phyloP scores from a whole-genome alignment of 2,888 invertebrate species.

The Dugesia japonica region DNA sequence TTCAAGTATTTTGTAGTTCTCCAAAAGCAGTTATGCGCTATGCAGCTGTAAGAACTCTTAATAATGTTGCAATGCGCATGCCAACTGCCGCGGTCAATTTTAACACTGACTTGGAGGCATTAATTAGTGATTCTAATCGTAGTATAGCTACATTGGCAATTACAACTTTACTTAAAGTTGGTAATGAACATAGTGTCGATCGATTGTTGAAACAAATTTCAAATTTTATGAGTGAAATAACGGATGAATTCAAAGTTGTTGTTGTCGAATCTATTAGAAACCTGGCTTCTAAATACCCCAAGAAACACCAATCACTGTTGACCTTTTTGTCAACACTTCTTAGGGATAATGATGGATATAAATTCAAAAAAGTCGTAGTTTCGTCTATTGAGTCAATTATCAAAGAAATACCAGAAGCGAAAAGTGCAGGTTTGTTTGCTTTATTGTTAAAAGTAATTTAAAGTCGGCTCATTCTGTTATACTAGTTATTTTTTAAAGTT shows the following conservation, averaged over 20 bases:
- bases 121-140: conserved; percentile 89
- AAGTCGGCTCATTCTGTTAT: too few relatives aligned
- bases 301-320: conserved; percentile 85
- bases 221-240: conserved; percentile 90
- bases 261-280: conserved; percentile 73
- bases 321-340: conserved; percentile 90
- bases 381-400: conserved; percentile 92
- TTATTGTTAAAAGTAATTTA: too few relatives aligned
- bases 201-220: conserved; percentile 98
- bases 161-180: conserved; percentile 77
- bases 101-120: conserved; percentile 85
- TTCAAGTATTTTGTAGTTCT: conserved; percentile 91
- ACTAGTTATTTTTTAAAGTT: too few relatives aligned
- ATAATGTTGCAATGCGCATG: conserved; percentile 71
- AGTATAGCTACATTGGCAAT: conserved; percentile 87
- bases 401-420: conserved; percentile 90
- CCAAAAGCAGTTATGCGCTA: conserved; percentile 58
- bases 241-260: conserved; percentile 96
- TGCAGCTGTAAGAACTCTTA: conserved; percentile 35
- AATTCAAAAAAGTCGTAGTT: conserved; percentile 93
- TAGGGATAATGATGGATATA: conserved; percentile 80
- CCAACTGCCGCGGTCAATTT: conserved; percentile 91
- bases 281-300: conserved; percentile 79
- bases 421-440: conserved; percentile 78
- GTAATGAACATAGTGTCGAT: conserved; percentile 90